Evolutionary conservation across 2,113 vertebrate genomes (phyloP).

Genomic region (Lampris megalopsis): DNA sequence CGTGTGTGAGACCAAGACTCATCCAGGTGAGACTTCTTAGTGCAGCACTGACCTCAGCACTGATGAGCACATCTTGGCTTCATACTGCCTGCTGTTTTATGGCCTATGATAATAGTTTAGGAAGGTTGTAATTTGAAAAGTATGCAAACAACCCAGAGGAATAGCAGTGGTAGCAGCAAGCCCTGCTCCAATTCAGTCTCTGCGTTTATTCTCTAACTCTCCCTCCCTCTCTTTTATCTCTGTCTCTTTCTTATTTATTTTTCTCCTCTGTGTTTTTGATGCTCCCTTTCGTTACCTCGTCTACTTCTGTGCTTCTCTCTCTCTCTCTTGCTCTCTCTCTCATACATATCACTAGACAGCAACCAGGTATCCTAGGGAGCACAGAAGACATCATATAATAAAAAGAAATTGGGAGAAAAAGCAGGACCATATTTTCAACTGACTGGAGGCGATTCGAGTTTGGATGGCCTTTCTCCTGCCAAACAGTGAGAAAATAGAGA

Average conservation of each 20-base stretch:
- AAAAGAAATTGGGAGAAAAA: slow-evolving; percentile 24
- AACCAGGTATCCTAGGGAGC: slow-evolving; percentile 17
- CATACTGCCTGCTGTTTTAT: slow-evolving; percentile 58
- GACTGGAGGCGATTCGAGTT: not conserved
- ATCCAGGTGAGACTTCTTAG: slow-evolving; percentile 36
- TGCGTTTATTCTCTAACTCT: not conserved
- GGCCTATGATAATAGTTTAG: slow-evolving; percentile 66
- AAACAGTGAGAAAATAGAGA: slow-evolving; percentile 6
- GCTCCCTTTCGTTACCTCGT: too few relatives aligned
- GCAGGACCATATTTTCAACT: slow-evolving; percentile 12
- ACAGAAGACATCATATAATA: slow-evolving; percentile 30
- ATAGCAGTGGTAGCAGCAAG: slow-evolving; percentile 33
- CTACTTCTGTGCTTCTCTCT: not conserved
- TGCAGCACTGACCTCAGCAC: slow-evolving; percentile 38
- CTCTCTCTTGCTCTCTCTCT: slow-evolving; percentile 5
- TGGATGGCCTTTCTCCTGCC: slow-evolving; percentile 1
- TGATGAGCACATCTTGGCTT: slow-evolving; percentile 52
- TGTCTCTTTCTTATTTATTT: not conserved
- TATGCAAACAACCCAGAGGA: slow-evolving; percentile 62
- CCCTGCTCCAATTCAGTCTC: not conserved
- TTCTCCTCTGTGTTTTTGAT: not conserved
- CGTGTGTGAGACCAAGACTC: not conserved
- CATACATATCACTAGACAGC: slow-evolving; percentile 15
- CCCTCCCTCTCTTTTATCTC: not conserved
- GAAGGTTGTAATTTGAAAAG: slow-evolving; percentile 72